Conservation (phyloP, 92 coral and sea anemone species). For the Diadumene lineata region DNA sequence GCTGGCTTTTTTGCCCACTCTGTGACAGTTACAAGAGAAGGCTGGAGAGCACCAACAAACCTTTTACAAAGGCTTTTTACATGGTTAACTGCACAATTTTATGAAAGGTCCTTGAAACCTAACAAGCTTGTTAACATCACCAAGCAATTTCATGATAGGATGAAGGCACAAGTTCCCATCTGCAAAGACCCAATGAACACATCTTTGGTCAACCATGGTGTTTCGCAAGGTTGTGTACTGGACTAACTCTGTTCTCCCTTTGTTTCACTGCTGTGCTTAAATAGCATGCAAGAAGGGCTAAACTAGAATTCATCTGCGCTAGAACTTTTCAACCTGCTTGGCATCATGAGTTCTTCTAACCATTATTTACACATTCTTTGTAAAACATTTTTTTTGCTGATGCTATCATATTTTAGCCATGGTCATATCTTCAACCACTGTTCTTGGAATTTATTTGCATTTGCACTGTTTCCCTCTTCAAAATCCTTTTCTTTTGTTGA, state of each 20-base stretch:
- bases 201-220: slow-evolving; percentile 28
- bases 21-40: slow-evolving; percentile 34
- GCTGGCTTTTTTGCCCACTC: slow-evolving; percentile 17
- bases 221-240: slow-evolving; percentile 33
- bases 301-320: too few relatives aligned
- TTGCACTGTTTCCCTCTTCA: too few relatives aligned
- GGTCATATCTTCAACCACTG: too few relatives aligned
- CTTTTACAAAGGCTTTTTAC: slow-evolving; percentile 32
- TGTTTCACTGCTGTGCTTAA: slow-evolving; percentile 44
- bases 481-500: too few relatives aligned
- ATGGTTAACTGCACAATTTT: slow-evolving; percentile 14
- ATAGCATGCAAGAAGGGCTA: too few relatives aligned
- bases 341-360: too few relatives aligned
- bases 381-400: too few relatives aligned
- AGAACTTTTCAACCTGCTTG: too few relatives aligned
- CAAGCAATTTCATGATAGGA: slow-evolving; percentile 22
- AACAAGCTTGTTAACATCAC: slow-evolving; percentile 27
- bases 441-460: too few relatives aligned
- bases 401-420: too few relatives aligned
- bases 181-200: slow-evolving; percentile 7
- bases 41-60: slow-evolving; percentile 14
- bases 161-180: slow-evolving; percentile 27
- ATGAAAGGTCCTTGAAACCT: slow-evolving; percentile 37
- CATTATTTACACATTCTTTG: too few relatives aligned
- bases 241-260: slow-evolving; percentile 40